Evolutionary conservation across 2,797 vertebrate genomes (phyloP), one percentile per base, ranked within the genome.

Genomic region (Chromis chromis): DNA sequence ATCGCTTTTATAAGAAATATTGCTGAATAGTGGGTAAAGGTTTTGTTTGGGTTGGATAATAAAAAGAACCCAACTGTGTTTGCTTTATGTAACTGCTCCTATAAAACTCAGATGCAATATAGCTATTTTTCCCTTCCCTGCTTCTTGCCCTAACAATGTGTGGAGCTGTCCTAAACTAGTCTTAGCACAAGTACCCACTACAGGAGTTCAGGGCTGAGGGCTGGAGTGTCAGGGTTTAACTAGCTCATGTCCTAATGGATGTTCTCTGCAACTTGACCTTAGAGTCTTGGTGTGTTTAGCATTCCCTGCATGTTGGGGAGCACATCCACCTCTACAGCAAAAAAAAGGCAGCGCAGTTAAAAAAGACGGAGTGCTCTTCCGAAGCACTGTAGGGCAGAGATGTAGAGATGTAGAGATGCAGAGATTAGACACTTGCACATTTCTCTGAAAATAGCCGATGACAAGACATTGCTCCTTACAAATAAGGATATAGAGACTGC

Each of bases 191-290:
- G 57, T 54, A 61, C 78, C 75, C 61, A 62, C 65, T 66, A 66
- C 61, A 25, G 42, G 40, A 81, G 87, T 84, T 91, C 85, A 83
- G 52, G 64, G 58, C 66, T 62, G 33, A 70, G 81, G 84, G 70
- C 48, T 58, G 54, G 33, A 24, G 49, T 55, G 82, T 81, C 74
- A 77, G 66, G 84, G 79, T 90, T 91, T 84, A 91, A 89, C 81
- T 84, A 87, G 84, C 83, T 84, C 73, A 62, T 78, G 81, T 81
- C 74, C 68, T 83, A 67, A 70, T 71, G 54, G 80, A 64, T 79
- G 82, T 60, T 86, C 79, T 66, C 74, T 74, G 57, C 5, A 64
- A 79, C 60, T 63, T 78, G 70, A 86, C 82, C 85, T 75, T n/a
- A 27, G 62, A 74, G 59, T 70, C 58, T 79, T 21, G 31, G 61